Evolutionary conservation across 2,113 vertebrate genomes (phyloP).

Genomic region (Sitta europaea): DNA sequence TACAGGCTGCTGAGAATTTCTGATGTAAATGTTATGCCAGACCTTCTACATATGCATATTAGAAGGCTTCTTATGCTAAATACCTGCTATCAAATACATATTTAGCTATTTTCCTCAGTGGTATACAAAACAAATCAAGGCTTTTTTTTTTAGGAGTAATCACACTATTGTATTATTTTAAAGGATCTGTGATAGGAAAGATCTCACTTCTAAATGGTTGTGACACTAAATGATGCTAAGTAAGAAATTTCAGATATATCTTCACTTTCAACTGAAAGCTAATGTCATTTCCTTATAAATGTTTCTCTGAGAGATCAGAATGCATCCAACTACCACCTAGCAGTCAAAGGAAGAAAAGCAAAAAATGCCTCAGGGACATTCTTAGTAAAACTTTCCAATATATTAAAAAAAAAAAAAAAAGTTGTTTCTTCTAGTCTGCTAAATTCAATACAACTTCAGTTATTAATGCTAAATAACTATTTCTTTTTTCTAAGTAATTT

Average conservation of each 20-base stretch:
- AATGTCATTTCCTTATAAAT: background rate
- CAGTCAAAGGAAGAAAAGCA: background rate
- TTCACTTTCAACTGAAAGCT: constrained; percentile 9
- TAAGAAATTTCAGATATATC: constrained; percentile 5
- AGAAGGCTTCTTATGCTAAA: background rate
- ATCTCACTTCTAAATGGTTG: background rate
- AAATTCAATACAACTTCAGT: background rate
- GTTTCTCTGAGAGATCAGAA: background rate
- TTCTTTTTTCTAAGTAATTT: background rate
- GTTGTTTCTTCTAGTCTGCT: background rate
- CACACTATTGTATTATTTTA: background rate
- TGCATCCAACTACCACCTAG: background rate
- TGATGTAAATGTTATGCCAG: constrained; percentile 27
- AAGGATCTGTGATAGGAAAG: background rate
- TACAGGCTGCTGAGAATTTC: background rate
- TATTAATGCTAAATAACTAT: background rate
- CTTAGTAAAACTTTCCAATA: background rate
- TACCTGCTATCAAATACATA: background rate
- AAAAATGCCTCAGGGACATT: background rate
- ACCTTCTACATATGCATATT: constrained; percentile 26
- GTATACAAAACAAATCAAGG: background rate
- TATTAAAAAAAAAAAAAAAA: background rate
- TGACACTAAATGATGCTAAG: constrained; percentile 43
- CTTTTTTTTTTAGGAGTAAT: background rate
- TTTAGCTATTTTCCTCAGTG: background rate